These are phyloP conservation scores for Oryctolagus cuniculus DNA, from an alignment of 2,113 vertebrate genomes.

Conservation along the genomic window DNA sequence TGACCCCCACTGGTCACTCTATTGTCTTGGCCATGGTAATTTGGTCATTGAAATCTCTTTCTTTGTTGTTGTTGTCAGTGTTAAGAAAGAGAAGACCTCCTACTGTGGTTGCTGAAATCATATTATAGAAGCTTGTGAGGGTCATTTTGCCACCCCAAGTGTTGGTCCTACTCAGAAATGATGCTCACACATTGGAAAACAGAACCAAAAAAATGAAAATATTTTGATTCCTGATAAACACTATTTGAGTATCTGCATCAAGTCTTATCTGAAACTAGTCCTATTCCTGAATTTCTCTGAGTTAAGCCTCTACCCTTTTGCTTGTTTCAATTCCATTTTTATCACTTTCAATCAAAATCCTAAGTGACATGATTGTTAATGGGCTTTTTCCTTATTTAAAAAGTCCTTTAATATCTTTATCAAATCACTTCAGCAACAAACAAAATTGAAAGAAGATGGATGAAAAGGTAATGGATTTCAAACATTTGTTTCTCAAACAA, in stretches of 20 bases:
- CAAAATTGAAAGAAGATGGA: constrained; percentile 15
- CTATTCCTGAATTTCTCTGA: background rate
- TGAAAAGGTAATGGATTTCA: constrained; percentile 5
- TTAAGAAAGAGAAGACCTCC: background rate
- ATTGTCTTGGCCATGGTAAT: background rate
- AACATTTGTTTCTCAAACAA: constrained; percentile 43
- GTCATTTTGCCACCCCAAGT: background rate
- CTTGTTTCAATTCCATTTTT: background rate
- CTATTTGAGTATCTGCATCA: background rate
- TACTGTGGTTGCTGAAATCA: background rate
- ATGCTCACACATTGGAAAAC: background rate
- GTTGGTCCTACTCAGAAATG: background rate
- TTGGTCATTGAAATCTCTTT: background rate
- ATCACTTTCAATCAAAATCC: background rate
- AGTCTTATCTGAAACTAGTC: background rate
- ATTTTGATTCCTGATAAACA: background rate
- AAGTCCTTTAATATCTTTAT: background rate
- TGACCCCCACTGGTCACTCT: background rate
- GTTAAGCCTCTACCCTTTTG: background rate
- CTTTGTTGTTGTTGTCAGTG: background rate
- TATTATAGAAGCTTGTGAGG: fast-evolving
- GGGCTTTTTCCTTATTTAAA: background rate
- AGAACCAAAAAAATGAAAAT: background rate
- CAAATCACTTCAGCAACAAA: background rate
- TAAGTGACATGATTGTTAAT: background rate